Conservation (phyloP, 2,113 vertebrate genomes). For the Pseudopipra pipra region DNA sequence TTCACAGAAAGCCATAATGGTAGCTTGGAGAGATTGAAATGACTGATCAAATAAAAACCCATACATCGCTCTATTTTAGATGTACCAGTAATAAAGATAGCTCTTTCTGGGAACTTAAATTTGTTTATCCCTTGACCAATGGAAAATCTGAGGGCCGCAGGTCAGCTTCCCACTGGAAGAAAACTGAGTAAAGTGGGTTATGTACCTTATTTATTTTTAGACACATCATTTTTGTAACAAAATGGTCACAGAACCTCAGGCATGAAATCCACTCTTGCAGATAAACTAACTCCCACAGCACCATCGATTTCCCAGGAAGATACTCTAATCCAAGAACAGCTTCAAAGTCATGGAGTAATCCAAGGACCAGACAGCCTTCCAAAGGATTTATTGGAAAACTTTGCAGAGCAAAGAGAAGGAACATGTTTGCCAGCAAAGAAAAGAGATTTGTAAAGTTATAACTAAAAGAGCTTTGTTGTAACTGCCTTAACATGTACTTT, state of each 20-base stretch:
- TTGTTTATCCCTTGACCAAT: background rate
- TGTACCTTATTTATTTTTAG: background rate
- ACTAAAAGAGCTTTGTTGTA: background rate
- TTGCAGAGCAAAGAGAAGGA: background rate
- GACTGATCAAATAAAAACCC: background rate
- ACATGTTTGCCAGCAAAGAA: background rate
- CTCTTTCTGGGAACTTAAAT: background rate
- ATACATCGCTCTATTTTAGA: background rate
- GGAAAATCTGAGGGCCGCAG: background rate
- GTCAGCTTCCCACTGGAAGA: background rate
- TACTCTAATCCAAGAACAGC: background rate
- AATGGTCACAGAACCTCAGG: background rate
- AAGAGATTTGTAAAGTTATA: background rate
- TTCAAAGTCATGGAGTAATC: background rate
- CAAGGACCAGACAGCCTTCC: background rate
- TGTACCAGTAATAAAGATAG: background rate
- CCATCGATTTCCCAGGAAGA: background rate
- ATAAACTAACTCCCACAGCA: background rate
- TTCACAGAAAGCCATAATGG: conserved; percentile 21
- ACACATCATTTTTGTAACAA: background rate
- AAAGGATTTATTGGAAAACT: background rate
- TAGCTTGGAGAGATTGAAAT: background rate
- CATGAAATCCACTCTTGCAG: background rate
- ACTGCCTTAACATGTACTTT: background rate
- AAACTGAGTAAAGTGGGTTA: background rate